These are phyloP conservation scores for Lasioglossum zephyrum DNA, from an alignment of 2,888 invertebrate species.

Conservation along the genomic window DNA sequence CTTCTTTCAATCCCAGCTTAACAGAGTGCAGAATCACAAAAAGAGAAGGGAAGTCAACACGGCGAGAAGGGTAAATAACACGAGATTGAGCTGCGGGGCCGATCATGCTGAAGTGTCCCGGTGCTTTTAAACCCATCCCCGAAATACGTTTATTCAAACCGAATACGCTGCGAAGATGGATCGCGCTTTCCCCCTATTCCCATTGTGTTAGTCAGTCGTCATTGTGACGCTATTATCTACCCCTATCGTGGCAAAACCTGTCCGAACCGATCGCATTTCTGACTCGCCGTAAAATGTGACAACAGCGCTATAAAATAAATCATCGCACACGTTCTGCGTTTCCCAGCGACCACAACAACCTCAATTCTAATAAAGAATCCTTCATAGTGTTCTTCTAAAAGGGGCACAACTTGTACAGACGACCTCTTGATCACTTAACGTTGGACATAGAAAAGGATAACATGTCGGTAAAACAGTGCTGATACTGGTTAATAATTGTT, in stretches of 20 bases:
- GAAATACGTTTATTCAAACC: slow-evolving; percentile 53
- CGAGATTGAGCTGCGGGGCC: slow-evolving; percentile 55
- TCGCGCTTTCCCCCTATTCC: slow-evolving; percentile 25
- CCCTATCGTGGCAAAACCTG: slow-evolving; percentile 8
- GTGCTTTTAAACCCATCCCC: slow-evolving; percentile 32
- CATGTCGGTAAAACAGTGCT: too few relatives aligned
- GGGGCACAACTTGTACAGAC: too few relatives aligned
- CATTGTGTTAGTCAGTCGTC: slow-evolving; percentile 34
- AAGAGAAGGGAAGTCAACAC: slow-evolving; percentile 61
- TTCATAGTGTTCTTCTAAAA: too few relatives aligned
- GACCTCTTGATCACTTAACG: too few relatives aligned
- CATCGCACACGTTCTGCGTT: not conserved
- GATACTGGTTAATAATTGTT: too few relatives aligned
- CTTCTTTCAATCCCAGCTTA: slow-evolving; percentile 60
- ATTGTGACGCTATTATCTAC: slow-evolving; percentile 11
- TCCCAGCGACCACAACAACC: not conserved
- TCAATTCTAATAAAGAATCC: too few relatives aligned
- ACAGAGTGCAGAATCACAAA: slow-evolving; percentile 57
- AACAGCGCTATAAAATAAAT: slow-evolving; percentile 38
- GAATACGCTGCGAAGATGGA: slow-evolving; percentile 22
- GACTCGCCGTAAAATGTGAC: slow-evolving; percentile 10
- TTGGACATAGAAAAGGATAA: too few relatives aligned
- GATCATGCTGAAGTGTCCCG: slow-evolving; percentile 30
- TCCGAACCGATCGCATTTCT: slow-evolving; percentile 36
- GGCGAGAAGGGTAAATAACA: slow-evolving; percentile 59